These are phyloP conservation scores for Dryobota labecula DNA, from an alignment of 2,888 invertebrate species.

Conservation along the genomic window DNA sequence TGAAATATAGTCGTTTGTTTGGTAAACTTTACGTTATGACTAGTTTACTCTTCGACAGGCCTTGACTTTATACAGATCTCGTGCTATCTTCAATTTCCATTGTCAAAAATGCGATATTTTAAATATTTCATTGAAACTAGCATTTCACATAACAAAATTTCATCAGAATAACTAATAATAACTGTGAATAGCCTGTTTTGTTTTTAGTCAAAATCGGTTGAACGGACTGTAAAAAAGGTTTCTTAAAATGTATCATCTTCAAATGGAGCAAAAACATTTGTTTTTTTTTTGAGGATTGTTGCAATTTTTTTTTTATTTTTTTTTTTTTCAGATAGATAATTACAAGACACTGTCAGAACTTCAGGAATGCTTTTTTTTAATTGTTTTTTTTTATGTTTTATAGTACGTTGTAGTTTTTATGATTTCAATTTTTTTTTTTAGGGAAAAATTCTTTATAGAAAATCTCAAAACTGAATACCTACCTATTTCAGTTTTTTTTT, in stretches of 20 bases:
- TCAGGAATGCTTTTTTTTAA: too few species aligned
- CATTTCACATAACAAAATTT: neutral
- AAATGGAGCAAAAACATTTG: too few species aligned
- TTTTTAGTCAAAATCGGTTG: too few species aligned
- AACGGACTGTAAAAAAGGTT: too few species aligned
- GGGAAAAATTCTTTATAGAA: neutral
- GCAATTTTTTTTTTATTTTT: too few species aligned
- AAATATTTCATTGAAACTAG: neutral
- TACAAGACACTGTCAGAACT: neutral
- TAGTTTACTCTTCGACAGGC: neutral
- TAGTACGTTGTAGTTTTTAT: neutral
- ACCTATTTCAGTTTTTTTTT: neutral
- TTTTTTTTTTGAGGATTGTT: too few species aligned
- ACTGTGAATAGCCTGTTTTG: neutral
- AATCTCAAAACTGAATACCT: neutral
- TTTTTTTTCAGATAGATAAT: neutral
- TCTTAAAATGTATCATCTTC: too few species aligned
- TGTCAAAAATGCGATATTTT: neutral
- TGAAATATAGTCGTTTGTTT: slow-evolving; percentile 8
- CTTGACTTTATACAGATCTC: neutral
- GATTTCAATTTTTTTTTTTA: neutral
- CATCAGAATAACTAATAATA: neutral
- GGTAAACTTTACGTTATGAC: neutral
- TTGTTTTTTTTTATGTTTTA: neutral
- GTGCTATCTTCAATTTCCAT: neutral